A percentile compares a stretch with the other conserved stretches of the same genome.
Evolutionary conservation across 2,797 vertebrate species (phyloP).

Genomic region (Typhlichthys subterraneus): DNA sequence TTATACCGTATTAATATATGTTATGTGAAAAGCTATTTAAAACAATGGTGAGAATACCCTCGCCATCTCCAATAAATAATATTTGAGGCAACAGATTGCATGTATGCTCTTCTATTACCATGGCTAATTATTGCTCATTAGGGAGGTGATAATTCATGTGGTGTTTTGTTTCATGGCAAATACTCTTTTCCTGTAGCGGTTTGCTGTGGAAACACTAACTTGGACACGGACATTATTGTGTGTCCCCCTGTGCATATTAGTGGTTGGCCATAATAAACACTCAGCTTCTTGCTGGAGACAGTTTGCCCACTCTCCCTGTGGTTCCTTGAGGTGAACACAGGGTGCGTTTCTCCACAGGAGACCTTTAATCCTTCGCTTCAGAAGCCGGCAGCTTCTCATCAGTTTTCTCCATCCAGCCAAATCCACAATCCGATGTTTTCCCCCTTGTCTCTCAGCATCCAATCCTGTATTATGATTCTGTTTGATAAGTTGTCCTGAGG

Average conservation of each 20-base stretch:
- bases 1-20: too few relatives aligned
- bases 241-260: constrained; percentile 28
- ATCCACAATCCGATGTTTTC: neutral
- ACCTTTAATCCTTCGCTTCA: constrained; percentile 13
- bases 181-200: constrained; percentile 19
- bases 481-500: neutral
- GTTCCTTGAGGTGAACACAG: constrained; percentile 13
- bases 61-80: too few relatives aligned
- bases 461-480: neutral
- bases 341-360: constrained; percentile 4
- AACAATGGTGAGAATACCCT: too few relatives aligned
- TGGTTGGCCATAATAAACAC: constrained; percentile 28
- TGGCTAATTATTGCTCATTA: constrained; percentile 40
- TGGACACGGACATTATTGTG: constrained; percentile 3
- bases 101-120: too few relatives aligned
- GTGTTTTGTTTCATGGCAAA: constrained; percentile 40
- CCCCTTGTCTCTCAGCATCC: neutral
- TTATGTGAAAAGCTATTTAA: too few relatives aligned
- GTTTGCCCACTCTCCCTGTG: neutral
- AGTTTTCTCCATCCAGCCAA: neutral
- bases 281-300: constrained; percentile 19
- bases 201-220: constrained; percentile 17
- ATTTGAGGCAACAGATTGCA: too few relatives aligned
- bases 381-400: constrained; percentile 2
- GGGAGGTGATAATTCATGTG: constrained; percentile 9